Percentiles rank a stretch among this genome's conserved stretches.
Evolutionary conservation across 2,113 vertebrate species (phyloP).

Genomic region (Lycocorax pyrrhopterus): DNA sequence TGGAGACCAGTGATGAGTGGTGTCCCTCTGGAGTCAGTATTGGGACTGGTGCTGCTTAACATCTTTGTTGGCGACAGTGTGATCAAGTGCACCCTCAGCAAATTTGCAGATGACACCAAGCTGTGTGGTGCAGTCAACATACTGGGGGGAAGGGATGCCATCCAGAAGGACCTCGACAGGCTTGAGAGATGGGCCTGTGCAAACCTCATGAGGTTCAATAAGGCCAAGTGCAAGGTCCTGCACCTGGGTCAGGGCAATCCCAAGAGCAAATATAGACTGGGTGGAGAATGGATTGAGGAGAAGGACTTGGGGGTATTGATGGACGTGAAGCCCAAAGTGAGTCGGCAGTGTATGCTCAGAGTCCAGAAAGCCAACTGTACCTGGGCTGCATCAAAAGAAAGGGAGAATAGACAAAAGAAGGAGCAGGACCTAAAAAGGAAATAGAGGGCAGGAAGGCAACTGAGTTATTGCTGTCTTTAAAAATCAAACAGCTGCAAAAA

Average conservation of each 20-base stretch:
- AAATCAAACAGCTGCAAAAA: neutral
- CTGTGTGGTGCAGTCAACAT: neutral
- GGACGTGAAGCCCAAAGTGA: neutral
- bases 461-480: neutral
- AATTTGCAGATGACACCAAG: neutral
- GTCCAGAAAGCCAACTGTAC: neutral
- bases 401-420: neutral
- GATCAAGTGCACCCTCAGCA: neutral
- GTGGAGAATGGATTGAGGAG: neutral
- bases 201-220: neutral
- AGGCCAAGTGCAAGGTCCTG: neutral
- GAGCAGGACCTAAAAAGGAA: neutral
- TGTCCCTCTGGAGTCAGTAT: neutral
- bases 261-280: neutral
- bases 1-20: neutral
- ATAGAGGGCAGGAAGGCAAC: neutral
- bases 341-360: neutral
- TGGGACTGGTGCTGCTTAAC: neutral
- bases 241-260: neutral
- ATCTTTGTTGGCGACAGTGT: neutral
- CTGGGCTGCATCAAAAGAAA: neutral
- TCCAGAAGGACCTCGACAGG: neutral
- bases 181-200: neutral
- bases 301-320: neutral
- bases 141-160: neutral